phyloP scores from a whole-genome alignment of 2,888 invertebrate genomes.

The Sphaeridia pumilis region DNA sequence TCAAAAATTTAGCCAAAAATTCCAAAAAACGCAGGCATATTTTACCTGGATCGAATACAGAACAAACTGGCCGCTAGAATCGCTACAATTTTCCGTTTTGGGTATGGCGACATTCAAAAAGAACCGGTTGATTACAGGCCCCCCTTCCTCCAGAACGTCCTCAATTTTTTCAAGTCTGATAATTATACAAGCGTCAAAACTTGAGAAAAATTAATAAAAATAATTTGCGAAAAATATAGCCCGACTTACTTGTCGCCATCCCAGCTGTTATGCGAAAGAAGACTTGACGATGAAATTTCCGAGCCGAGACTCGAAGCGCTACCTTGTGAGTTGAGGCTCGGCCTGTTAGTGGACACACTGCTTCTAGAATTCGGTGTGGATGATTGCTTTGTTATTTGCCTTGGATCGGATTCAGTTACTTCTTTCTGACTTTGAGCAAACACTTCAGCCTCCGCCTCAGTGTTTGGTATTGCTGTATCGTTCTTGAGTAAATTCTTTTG shows the following conservation, averaged over 20 bases:
- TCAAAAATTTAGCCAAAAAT: not conserved
- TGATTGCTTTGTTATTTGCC: conserved; percentile 1
- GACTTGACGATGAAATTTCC: conserved; percentile 12
- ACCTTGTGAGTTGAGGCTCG: conserved; percentile 21
- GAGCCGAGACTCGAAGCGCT: conserved; percentile 21
- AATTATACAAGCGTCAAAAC: conserved; percentile 2
- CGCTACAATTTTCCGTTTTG: conserved; percentile 38
- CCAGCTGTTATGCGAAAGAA: conserved; percentile 14
- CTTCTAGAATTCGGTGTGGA: conserved; percentile 6
- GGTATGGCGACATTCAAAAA: conserved; percentile 39
- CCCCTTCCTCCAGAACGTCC: conserved; percentile 20
- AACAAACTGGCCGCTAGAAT: conserved; percentile 38
- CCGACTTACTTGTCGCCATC: conserved; percentile 18
- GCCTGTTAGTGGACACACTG: conserved; percentile 13
- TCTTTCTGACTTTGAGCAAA: not conserved
- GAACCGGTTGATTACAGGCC: conserved; percentile 33
- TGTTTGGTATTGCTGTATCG: not conserved
- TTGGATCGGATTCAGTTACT: not conserved
- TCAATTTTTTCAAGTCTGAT: conserved; percentile 20
- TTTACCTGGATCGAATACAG: conserved; percentile 39
- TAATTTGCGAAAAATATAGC: not conserved
- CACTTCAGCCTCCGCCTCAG: conserved; percentile 4
- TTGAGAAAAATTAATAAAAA: no score
- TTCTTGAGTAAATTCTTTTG: conserved; percentile 25
- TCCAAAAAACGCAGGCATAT: not conserved